Evolutionary conservation across 2,113 vertebrate species (phyloP), one percentile per base, ranked within the genome.

Genomic region (Microcebus jonahi): DNA sequence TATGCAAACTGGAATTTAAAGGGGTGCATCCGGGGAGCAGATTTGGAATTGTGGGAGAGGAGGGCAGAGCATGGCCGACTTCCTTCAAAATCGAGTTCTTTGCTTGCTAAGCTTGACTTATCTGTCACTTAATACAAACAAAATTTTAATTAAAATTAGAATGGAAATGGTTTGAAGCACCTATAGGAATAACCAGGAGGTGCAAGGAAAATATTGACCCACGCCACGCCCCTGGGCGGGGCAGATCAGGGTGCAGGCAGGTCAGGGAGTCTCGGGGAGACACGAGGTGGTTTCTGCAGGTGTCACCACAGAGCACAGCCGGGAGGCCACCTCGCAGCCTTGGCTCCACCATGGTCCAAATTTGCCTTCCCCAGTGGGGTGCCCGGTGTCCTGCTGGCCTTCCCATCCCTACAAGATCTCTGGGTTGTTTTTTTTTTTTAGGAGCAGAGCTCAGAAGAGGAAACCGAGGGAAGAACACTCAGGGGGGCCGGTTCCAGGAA

Each of bases 241-340:
- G 75, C 7, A 14, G 29, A 27, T 21, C 31, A 3, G 36, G 29
- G 81, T n/a, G 42, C 45, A 8, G 45, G 45, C 45, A 45, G 45
- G 45, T 45, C 45, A 8, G 68, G 57, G 39, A 3, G n/a, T 34
- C 27, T 34, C 21, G 0, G 23, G 88, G 55, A 65, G 53, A 79
- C 11, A 0, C 0, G 63, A 29, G 17, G 1, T n/a, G n/a, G 11
- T 31, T 57, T 23, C 25, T 63, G n/a, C 2, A 4, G 63, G 48
- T 0, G 4, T 2, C 53, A 1, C 0, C 1, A 0, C 3, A 42
- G 57, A 55, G 27, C 50, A 34, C 20, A 17, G 76, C 11, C 48
- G 20, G 53, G 76, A 6, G 31, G 9, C 6, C 13, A 18, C 5
- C 27, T 25, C 8, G 15, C 13, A 59, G 23, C 55, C 31, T 18